A percentile compares a stretch with the other conserved stretches of the same genome.
Conservation (phyloP, 2,888 invertebrate genomes). For the Harpalus rubripes region DNA sequence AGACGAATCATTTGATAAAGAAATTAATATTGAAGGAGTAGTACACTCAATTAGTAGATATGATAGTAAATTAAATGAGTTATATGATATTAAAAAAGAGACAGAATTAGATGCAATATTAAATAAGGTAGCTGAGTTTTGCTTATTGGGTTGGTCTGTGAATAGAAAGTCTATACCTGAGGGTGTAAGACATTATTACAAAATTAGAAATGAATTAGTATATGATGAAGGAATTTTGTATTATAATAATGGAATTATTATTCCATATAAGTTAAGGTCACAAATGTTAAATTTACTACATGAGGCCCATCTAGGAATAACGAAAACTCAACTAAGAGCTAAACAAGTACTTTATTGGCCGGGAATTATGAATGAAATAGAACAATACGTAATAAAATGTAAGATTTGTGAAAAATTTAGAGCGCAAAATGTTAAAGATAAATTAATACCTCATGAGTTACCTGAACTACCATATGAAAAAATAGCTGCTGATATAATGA, state of each 20-base stretch:
- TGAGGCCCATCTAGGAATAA: not conserved
- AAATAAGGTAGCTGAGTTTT: not conserved
- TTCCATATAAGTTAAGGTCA: not conserved
- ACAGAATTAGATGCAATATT: not conserved
- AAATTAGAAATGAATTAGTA: not conserved
- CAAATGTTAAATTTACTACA: not conserved
- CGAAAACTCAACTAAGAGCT: constrained; percentile 6
- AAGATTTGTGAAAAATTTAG: constrained; percentile 26
- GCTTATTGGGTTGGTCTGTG: not conserved
- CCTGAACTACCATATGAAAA: not conserved
- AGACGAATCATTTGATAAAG: constrained; percentile 43
- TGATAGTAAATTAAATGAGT: constrained; percentile 8
- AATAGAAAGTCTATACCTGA: not conserved
- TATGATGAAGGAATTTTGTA: constrained; percentile 1
- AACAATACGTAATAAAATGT: constrained; percentile 13
- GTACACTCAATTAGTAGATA: constrained; percentile 29
- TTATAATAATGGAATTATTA: constrained; percentile 6
- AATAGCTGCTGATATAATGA: constrained; percentile 10
- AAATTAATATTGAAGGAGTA: constrained; percentile 26
- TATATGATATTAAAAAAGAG: constrained; percentile 7
- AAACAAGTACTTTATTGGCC: constrained; percentile 14
- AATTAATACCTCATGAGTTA: not conserved
- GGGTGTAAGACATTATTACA: not conserved
- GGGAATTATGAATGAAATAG: not conserved
- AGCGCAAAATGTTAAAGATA: not conserved